These are phyloP conservation scores for Gastracanthus pulcherrimus DNA, from an alignment of 2,888 invertebrate genomes.

Conservation along the genomic window DNA sequence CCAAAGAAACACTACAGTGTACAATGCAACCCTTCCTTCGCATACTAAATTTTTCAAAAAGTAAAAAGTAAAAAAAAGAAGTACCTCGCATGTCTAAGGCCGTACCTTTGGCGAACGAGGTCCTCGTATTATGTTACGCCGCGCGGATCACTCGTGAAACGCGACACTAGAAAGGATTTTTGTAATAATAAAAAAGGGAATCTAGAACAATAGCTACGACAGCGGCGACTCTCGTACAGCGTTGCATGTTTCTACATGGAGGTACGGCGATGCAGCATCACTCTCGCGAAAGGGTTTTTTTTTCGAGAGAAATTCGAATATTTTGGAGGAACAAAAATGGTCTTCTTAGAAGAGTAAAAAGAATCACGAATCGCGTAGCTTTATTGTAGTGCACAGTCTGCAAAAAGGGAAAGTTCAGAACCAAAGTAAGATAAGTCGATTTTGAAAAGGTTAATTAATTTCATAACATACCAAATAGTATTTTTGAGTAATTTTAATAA, in stretches of 20 bases:
- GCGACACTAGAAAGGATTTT: not conserved
- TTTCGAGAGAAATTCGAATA: slow-evolving; percentile 1
- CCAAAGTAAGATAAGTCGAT: too few species aligned
- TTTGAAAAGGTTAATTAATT: too few species aligned
- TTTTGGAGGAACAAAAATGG: not conserved
- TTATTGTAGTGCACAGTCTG: too few species aligned
- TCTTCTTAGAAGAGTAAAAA: not conserved
- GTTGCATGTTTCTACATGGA: too few species aligned
- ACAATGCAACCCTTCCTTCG: too few species aligned
- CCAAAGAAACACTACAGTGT: too few species aligned
- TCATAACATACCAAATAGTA: too few species aligned
- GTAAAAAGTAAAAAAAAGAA: not conserved
- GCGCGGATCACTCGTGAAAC: not conserved
- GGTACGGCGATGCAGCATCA: not conserved
- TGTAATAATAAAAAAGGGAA: not conserved
- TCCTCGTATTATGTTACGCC: not conserved
- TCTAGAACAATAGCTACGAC: not conserved
- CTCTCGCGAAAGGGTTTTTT: slow-evolving; percentile 2
- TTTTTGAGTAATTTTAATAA: too few species aligned
- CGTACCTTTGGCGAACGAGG: not conserved
- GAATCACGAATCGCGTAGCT: not conserved
- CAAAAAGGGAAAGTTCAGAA: too few species aligned
- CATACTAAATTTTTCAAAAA: not conserved
- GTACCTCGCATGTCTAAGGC: not conserved
- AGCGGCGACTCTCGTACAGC: too few species aligned